phyloP scores from a whole-genome alignment of 2,113 vertebrate species.

The Chrysochloris asiatica region DNA sequence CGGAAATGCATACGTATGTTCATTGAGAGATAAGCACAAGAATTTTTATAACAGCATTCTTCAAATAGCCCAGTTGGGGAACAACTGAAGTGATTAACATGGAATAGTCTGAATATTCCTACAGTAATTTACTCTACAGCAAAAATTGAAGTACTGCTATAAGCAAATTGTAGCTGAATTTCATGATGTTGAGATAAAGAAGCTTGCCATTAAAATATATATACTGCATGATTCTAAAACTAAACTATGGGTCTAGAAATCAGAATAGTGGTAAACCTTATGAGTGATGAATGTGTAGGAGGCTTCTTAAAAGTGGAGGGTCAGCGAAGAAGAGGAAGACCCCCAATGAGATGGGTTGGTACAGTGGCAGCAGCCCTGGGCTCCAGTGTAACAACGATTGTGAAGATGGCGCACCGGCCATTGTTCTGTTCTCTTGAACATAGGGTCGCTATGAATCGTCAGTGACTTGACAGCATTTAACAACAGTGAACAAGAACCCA shows the following conservation, averaged over 20 bases:
- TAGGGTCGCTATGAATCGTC: too few species aligned
- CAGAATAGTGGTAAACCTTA: background rate
- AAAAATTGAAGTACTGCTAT: background rate
- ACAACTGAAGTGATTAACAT: background rate
- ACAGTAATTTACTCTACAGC: background rate
- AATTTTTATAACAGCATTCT: background rate
- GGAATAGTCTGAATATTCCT: background rate
- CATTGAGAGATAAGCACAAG: background rate
- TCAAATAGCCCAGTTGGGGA: background rate
- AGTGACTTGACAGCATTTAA: too few species aligned
- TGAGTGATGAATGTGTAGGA: too few species aligned
- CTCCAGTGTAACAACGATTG: too few species aligned
- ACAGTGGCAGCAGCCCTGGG: too few species aligned
- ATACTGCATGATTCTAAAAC: background rate
- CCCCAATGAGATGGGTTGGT: too few species aligned
- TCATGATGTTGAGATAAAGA: background rate
- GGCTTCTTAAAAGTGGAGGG: too few species aligned
- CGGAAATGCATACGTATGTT: too few species aligned
- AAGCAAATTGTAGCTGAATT: background rate
- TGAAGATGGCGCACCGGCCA: too few species aligned
- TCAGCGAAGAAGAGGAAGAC: too few species aligned
- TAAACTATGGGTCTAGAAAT: background rate
- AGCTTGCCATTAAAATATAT: conserved; percentile 4
- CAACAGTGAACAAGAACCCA: too few species aligned
- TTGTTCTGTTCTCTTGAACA: too few species aligned